A percentile compares a stretch with the other conserved stretches of the same genome.
phyloP scores from a whole-genome alignment of 2,888 invertebrate genomes.

The Coenonympha glycerion region DNA sequence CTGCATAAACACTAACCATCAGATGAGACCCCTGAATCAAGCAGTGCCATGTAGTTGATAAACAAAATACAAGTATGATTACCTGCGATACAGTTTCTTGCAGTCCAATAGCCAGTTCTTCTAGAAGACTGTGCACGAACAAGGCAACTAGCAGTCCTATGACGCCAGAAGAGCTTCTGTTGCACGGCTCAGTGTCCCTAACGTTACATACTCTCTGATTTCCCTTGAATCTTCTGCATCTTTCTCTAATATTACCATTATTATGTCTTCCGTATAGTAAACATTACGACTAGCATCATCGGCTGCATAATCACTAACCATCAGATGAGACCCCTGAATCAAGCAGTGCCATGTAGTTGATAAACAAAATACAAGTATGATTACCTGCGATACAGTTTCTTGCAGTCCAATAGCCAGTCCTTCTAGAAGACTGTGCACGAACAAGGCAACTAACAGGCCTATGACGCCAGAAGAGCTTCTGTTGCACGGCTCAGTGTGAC shows the following conservation, averaged over 20 bases:
- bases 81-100: slow-evolving; percentile 80
- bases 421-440: slow-evolving; percentile 86
- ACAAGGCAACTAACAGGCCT: slow-evolving; percentile 82
- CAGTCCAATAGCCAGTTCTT: slow-evolving; percentile 88
- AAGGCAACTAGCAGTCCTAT: slow-evolving; percentile 83
- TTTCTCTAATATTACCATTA: too few relatives aligned
- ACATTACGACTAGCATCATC: not conserved
- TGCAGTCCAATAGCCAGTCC: slow-evolving; percentile 89
- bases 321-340: too few relatives aligned
- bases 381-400: slow-evolving; percentile 78
- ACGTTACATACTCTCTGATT: too few relatives aligned
- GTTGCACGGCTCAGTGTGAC: slow-evolving; percentile 79
- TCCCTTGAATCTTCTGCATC: too few relatives aligned
- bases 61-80: slow-evolving; percentile 23
- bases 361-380: slow-evolving; percentile 23
- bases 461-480: slow-evolving; percentile 78
- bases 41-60: too few relatives aligned
- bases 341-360: too few relatives aligned
- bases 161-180: slow-evolving; percentile 77
- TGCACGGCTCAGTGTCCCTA: slow-evolving; percentile 80
- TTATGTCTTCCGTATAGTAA: too few relatives aligned
- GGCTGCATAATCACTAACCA: not conserved
- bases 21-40: too few relatives aligned
- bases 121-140: slow-evolving; percentile 85
- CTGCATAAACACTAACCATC: not conserved